Conservation (phyloP, 2,888 invertebrate species). For the Campoletis raptor region DNA sequence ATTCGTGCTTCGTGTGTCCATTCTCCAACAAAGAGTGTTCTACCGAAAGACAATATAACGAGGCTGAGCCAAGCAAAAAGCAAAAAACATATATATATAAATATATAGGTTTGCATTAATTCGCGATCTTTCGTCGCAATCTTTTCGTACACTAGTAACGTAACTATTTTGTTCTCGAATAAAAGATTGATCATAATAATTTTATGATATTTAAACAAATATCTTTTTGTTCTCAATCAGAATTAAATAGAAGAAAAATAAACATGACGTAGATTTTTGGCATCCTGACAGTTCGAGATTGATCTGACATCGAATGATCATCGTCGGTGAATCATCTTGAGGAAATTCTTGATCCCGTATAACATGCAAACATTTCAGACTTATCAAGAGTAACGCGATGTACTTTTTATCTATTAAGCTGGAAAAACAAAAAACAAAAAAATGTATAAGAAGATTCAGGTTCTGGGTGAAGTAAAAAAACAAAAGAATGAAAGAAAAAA, state of each 20-base stretch:
- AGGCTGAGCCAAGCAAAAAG: constrained; percentile 22
- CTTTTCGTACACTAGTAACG: background rate
- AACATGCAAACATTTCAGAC: background rate
- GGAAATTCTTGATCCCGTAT: background rate
- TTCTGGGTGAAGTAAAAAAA: constrained; percentile 17
- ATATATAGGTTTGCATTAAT: background rate
- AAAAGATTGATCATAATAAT: background rate
- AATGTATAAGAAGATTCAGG: constrained; percentile 41
- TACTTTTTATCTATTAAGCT: constrained; percentile 27
- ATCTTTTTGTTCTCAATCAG: background rate
- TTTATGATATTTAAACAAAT: background rate
- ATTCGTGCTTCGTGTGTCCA: constrained; percentile 28
- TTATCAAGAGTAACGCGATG: background rate
- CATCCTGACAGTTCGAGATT: background rate
- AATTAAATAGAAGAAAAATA: background rate
- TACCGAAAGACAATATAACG: constrained; percentile 32
- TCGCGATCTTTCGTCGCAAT: constrained; percentile 43
- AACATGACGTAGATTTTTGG: background rate
- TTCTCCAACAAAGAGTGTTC: constrained; percentile 37
- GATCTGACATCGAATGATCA: background rate
- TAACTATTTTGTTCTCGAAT: background rate
- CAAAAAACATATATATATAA: constrained; percentile 3
- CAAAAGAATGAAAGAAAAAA: constrained; percentile 34
- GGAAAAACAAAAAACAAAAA: constrained; percentile 24
- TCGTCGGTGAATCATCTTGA: background rate